phyloP scores from a whole-genome alignment of 1,140 invertebrate species.

The Metopolophium dirhodum region DNA sequence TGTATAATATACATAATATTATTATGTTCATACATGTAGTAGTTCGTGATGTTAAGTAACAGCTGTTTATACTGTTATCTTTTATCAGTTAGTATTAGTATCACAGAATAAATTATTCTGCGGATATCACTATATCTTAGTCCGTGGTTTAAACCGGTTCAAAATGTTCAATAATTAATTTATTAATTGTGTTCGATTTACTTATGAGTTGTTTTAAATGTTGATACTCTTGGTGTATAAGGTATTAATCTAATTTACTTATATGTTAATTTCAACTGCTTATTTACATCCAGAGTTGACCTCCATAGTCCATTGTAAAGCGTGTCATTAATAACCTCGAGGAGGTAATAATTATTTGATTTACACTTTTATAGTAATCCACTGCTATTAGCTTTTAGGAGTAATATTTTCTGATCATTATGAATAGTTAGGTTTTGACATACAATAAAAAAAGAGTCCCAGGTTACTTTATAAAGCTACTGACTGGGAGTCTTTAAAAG shows the following conservation, averaged over 20 bases:
- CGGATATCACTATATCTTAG: no score
- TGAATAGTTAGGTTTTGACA: neutral
- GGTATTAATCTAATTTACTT: neutral
- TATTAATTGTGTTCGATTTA: neutral
- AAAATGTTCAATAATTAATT: neutral
- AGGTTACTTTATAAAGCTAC: neutral
- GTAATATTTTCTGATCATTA: neutral
- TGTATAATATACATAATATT: no score
- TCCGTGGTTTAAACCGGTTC: slow-evolving; percentile 9
- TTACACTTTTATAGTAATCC: neutral
- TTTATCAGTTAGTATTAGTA: neutral
- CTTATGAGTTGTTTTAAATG: neutral
- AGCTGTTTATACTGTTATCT: slow-evolving; percentile 32
- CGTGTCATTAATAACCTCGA: neutral
- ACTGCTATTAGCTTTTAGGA: neutral
- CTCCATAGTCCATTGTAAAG: neutral
- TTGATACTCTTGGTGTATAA: neutral
- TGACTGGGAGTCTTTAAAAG: no score
- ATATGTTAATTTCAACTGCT: neutral
- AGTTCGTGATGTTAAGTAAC: neutral
- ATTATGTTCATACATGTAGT: no score
- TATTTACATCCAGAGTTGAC: neutral
- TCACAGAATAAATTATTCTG: no score
- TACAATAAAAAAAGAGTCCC: neutral
- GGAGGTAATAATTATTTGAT: neutral